Percentiles rank a stretch among this genome's conserved stretches.
These are phyloP conservation scores for Regulus satrapa DNA, from an alignment of 2,113 vertebrate genomes.

Conservation along the genomic window DNA sequence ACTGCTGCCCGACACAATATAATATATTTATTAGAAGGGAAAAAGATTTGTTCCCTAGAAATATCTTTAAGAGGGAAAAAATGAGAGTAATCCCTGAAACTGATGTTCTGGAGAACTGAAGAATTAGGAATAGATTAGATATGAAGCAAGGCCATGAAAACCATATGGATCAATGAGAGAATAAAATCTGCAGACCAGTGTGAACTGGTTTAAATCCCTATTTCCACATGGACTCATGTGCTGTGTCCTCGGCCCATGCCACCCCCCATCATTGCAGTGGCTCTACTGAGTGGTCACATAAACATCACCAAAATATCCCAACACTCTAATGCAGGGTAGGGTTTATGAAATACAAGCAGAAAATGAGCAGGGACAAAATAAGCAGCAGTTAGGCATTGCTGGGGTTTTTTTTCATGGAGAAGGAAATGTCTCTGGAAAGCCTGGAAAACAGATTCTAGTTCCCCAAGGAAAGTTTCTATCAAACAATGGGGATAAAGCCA, in stretches of 20 bases:
- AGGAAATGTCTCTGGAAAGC: background rate
- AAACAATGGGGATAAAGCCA: background rate
- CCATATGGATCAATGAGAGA: accelerated
- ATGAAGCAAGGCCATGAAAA: background rate
- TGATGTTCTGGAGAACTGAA: background rate
- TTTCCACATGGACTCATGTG: accelerated
- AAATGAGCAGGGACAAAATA: background rate
- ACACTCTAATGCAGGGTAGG: background rate
- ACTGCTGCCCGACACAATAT: background rate
- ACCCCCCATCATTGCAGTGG: background rate
- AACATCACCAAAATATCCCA: background rate
- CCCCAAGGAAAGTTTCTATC: background rate
- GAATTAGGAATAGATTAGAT: background rate
- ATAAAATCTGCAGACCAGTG: background rate
- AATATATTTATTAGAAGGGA: background rate
- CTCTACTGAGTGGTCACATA: background rate
- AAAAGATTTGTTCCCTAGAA: background rate
- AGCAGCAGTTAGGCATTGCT: background rate
- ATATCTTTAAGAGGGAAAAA: background rate
- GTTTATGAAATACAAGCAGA: background rate
- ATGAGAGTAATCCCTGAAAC: background rate
- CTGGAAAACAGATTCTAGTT: background rate
- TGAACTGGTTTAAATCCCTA: background rate
- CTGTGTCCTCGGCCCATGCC: background rate
- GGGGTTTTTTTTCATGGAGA: background rate